Base-by-base conservation (phyloP, 2,113 vertebrate genomes). In the Percopsis transmontana region DNA sequence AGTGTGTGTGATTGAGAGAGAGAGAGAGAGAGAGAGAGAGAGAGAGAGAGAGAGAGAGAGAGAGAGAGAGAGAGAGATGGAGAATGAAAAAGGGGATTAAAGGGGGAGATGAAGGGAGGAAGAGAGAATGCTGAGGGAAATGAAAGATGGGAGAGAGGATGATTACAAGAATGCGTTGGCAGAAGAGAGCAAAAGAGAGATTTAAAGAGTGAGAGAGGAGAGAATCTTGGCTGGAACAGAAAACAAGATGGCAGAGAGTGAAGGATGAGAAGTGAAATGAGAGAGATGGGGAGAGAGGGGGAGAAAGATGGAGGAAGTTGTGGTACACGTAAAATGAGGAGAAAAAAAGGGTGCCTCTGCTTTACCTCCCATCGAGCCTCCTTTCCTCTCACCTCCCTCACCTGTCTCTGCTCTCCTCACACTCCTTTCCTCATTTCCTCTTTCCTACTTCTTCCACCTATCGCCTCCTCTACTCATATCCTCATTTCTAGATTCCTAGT, bases 341-440 rank as follows among this genome's bases (percentile, higher is more conserved):
- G 8, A 33, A 33, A 27, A 33, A 33, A 33, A 33, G 27, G 27
- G 27, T 15, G 16, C n/a, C 18, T 13, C 58, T 9, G 41, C 16
- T 45, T 33, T 19, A 27, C 14, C 42, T 62, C 45, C 33, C 40
- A n/a, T 23, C 15, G 6, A 16, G 6, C 18, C 15, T 58, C 12
- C 72, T 69, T 70, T 21, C 15, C 54, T 23, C 3, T 18, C 60
- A 9, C 44, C 41, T 38, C 15, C 23, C 16, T 71, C 42, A 41
- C 50, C 18, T 6, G 40, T 65, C 18, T 44, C 45, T 8, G 40
- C 45, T 47, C 7, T 51, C 66, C 2, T 11, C 52, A 27, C 18
- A 18, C 18, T 56, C 48, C 41, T 64, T 21, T 16, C 45, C 41
- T 51, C 53, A n/a, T 27, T 48, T 12, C 38, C 21, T 40, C 21